These are phyloP conservation scores for Melangyna quadrimaculata DNA, from an alignment of 2,888 invertebrate genomes.

Conservation along the genomic window DNA sequence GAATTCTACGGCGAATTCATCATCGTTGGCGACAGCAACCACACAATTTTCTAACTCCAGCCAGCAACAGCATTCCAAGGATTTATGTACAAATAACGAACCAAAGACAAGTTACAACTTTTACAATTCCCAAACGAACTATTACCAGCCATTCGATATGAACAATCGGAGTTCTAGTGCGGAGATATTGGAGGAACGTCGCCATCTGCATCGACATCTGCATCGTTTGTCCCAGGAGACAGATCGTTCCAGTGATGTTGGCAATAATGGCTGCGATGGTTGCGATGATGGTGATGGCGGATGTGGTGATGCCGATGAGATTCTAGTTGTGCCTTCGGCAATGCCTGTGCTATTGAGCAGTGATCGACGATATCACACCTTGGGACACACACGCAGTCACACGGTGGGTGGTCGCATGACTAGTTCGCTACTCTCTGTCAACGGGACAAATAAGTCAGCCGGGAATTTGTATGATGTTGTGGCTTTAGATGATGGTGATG, in stretches of 20 bases:
- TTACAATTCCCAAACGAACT: slow-evolving; percentile 73
- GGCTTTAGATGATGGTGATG: slow-evolving; percentile 65
- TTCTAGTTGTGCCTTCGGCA: slow-evolving; percentile 78
- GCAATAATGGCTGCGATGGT: background rate
- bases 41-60: slow-evolving; percentile 72
- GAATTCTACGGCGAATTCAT: slow-evolving; percentile 70
- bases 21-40: slow-evolving; percentile 44
- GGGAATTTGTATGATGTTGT: slow-evolving; percentile 79
- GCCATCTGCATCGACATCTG: slow-evolving; percentile 73
- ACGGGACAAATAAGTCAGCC: slow-evolving; percentile 75
- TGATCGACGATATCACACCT: slow-evolving; percentile 79
- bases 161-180: slow-evolving; percentile 79
- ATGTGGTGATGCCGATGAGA: slow-evolving; percentile 78
- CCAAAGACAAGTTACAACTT: slow-evolving; percentile 73
- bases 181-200: slow-evolving; percentile 78
- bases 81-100: slow-evolving; percentile 68
- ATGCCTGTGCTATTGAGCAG: slow-evolving; percentile 79
- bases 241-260: slow-evolving; percentile 38
- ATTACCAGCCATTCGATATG: slow-evolving; percentile 74
- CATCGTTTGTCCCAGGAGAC: slow-evolving; percentile 52
- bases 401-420: slow-evolving; percentile 78
- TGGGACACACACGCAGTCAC: slow-evolving; percentile 80
- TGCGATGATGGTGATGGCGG: slow-evolving; percentile 8
- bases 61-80: slow-evolving; percentile 46
- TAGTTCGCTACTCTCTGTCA: slow-evolving; percentile 75